A percentile compares a stretch with the other conserved stretches of the same genome.
Conservation (phyloP, 2,113 vertebrate species). For the Dipodomys stephensi region DNA sequence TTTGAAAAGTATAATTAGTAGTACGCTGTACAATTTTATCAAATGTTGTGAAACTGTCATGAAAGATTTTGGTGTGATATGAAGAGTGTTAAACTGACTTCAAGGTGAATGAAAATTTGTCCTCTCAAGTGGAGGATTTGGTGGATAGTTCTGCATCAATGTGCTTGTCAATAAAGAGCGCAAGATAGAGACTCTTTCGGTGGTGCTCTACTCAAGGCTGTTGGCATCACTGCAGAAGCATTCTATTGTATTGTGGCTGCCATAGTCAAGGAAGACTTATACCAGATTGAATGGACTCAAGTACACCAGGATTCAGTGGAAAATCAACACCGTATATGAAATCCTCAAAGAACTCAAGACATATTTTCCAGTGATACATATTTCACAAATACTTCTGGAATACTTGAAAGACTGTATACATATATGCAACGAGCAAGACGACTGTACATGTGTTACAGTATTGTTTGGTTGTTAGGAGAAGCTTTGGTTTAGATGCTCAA, state of each 20-base stretch:
- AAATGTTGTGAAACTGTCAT: neutral
- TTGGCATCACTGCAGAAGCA: neutral
- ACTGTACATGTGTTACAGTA: neutral
- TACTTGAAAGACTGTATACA: neutral
- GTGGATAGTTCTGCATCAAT: neutral
- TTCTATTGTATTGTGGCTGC: neutral
- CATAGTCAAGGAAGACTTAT: neutral
- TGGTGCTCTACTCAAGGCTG: accelerated
- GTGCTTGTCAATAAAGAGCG: neutral
- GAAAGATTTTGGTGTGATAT: neutral
- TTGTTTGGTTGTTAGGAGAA: neutral
- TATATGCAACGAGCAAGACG: neutral
- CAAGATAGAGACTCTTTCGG: neutral
- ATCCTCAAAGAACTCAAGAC: neutral
- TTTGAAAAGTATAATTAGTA: neutral
- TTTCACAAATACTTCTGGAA: neutral
- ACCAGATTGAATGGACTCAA: neutral
- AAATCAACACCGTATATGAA: neutral
- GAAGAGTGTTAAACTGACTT: neutral
- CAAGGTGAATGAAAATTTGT: neutral
- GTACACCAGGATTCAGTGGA: neutral
- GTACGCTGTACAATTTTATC: neutral
- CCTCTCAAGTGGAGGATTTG: neutral
- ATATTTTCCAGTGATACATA: neutral
- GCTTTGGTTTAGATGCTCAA: neutral